These are phyloP conservation scores for Tiliacea aurago DNA, from an alignment of 2,888 invertebrate genomes.

Conservation along the genomic window DNA sequence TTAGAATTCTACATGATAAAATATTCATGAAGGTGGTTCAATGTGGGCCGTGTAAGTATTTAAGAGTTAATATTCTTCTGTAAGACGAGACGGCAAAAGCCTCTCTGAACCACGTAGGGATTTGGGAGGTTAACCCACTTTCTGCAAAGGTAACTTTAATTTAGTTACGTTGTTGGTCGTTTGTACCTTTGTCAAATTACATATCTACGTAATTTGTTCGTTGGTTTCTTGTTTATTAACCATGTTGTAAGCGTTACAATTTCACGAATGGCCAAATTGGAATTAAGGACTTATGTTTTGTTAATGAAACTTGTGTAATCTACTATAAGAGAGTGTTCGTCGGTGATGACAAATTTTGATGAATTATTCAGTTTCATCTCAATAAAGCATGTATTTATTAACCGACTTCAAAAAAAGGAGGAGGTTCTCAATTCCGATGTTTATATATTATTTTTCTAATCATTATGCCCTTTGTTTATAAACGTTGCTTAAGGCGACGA, in stretches of 20 bases:
- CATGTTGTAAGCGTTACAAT: conserved; percentile 42
- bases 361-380: conserved; percentile 9
- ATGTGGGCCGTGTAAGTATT: conserved; percentile 59
- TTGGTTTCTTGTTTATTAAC: conserved; percentile 65
- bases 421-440: no score
- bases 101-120: conserved; percentile 62
- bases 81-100: conserved; percentile 63
- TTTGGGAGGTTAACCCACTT: conserved; percentile 68
- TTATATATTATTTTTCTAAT: no score
- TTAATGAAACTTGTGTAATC: conserved; percentile 27
- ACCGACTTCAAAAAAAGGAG: no score
- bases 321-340: background rate
- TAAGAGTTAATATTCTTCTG: conserved; percentile 69
- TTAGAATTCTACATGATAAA: conserved; percentile 53
- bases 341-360: conserved; percentile 9
- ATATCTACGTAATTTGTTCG: conserved; percentile 65
- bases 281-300: conserved; percentile 35
- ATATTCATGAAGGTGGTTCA: conserved; percentile 64
- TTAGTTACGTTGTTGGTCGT: conserved; percentile 68
- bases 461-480: no score
- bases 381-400: background rate
- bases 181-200: conserved; percentile 71
- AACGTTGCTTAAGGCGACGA: no score
- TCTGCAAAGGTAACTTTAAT: conserved; percentile 69
- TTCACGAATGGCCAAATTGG: conserved; percentile 44